A percentile compares a stretch with the other conserved stretches of the same genome.
These are phyloP conservation scores for Xanthia togata DNA, from an alignment of 2,888 invertebrate species.

Conservation along the genomic window DNA sequence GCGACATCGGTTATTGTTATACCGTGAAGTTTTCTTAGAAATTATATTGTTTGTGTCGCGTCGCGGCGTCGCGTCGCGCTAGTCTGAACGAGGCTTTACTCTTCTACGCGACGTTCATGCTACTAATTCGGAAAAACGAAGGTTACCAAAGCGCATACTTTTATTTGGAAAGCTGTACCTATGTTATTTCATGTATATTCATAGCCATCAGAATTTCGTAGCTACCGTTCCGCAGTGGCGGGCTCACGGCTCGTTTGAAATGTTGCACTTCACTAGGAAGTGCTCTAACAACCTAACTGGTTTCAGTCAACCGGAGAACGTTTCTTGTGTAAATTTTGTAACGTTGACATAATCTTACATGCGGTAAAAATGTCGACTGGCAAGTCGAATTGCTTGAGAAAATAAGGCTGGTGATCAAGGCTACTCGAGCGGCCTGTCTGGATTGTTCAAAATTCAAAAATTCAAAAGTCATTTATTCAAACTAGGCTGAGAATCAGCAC, in stretches of 20 bases:
- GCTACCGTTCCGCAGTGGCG: constrained; percentile 56
- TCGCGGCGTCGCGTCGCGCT: too few relatives aligned
- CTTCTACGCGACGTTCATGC: not conserved
- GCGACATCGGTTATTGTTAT: too few relatives aligned
- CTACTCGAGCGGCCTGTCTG: constrained; percentile 36
- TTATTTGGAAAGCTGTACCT: not conserved
- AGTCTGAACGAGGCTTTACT: too few relatives aligned
- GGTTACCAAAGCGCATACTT: not conserved
- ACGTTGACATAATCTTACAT: constrained; percentile 72
- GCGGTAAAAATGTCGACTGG: constrained; percentile 58
- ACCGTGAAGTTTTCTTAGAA: too few relatives aligned
- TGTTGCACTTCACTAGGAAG: constrained; percentile 71
- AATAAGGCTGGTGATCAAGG: constrained; percentile 51
- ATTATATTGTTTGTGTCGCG: too few relatives aligned
- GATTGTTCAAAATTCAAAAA: too few relatives aligned
- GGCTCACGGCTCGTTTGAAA: constrained; percentile 71
- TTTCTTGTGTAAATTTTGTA: constrained; percentile 68
- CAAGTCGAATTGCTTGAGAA: constrained; percentile 54
- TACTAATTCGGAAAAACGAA: not conserved
- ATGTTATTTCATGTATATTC: constrained; percentile 62
- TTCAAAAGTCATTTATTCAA: too few relatives aligned
- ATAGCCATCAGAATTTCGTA: constrained; percentile 50
- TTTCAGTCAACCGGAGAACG: constrained; percentile 63
- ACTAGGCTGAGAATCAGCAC: too few relatives aligned
- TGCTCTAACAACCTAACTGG: constrained; percentile 66